phyloP scores from a whole-genome alignment of 2,113 vertebrate species.

The Tupaia tana region DNA sequence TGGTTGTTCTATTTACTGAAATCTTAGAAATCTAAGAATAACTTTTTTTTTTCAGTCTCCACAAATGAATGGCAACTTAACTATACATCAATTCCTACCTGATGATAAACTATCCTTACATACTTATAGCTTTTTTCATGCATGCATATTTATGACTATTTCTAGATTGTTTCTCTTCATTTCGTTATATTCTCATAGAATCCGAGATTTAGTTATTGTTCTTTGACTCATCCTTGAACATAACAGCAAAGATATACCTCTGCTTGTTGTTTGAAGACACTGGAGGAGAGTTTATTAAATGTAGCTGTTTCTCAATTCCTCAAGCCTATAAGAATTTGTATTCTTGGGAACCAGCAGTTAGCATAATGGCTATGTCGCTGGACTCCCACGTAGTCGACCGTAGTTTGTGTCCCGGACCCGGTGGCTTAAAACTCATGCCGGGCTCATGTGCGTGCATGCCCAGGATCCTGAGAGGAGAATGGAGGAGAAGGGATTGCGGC shows the following conservation, averaged over 20 bases:
- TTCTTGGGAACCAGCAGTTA: constrained; percentile 3
- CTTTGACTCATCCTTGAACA: not conserved
- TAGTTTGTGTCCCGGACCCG: no score
- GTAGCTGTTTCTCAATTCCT: constrained; percentile 14
- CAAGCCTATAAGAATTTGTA: not conserved
- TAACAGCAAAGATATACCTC: constrained; percentile 39
- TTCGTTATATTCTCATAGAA: constrained; percentile 13
- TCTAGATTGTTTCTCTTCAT: constrained; percentile 29
- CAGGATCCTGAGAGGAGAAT: no score
- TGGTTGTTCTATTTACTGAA: constrained; percentile 55
- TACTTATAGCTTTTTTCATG: not conserved
- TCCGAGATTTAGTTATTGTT: constrained; percentile 18
- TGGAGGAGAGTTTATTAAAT: not conserved
- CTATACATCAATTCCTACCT: not conserved
- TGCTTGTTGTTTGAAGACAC: not conserved
- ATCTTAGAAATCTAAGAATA: constrained; percentile 46
- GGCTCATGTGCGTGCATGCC: no score
- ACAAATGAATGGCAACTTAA: constrained; percentile 15
- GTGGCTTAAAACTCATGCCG: no score
- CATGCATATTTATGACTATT: constrained; percentile 16
- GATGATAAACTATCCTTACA: not conserved
- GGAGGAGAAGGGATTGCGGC: no score
- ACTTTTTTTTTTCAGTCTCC: not conserved
- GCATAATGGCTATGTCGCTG: no score
- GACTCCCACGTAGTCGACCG: no score